These are phyloP conservation scores for Pangasius mekongensis DNA, from an alignment of 2,797 vertebrate species.

Conservation along the genomic window DNA sequence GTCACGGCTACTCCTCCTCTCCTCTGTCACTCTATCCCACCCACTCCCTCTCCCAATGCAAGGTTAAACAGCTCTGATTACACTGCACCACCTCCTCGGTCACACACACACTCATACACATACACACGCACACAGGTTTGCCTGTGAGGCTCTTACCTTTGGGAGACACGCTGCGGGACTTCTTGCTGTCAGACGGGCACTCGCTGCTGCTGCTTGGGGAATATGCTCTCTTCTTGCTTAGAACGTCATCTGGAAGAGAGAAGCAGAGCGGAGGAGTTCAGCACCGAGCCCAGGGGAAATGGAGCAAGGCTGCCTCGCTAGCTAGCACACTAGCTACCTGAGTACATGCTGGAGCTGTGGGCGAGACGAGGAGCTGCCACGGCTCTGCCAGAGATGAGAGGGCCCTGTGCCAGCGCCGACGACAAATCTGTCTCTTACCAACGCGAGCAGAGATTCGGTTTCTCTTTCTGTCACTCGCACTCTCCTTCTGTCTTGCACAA, in stretches of 20 bases:
- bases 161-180: constrained; percentile 90
- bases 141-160: constrained; percentile 80
- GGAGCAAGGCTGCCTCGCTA: constrained; percentile 30
- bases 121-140: neutral
- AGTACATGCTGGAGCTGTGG: constrained; percentile 60
- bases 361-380: constrained; percentile 58
- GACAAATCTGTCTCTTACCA: constrained; percentile 71
- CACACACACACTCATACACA: constrained; percentile 4
- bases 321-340: constrained; percentile 62
- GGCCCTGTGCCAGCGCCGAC: constrained; percentile 66
- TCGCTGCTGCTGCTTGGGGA: constrained; percentile 90
- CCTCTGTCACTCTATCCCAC: constrained; percentile 46
- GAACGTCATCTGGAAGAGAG: constrained; percentile 85
- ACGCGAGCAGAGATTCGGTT: constrained; percentile 57
- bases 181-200: constrained; percentile 94
- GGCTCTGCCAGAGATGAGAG: constrained; percentile 70
- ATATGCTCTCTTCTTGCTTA: constrained; percentile 94
- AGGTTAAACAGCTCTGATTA: constrained; percentile 59
- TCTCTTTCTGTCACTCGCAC: constrained; percentile 64
- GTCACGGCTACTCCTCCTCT: constrained; percentile 36
- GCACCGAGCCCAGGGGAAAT: constrained; percentile 39
- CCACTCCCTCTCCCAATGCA: constrained; percentile 44
- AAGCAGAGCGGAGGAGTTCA: constrained; percentile 44
- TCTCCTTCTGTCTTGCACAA: constrained; percentile 42
- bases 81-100: constrained; percentile 35